phyloP scores from a whole-genome alignment of 2,888 invertebrate species.

The Protonemura montana region DNA sequence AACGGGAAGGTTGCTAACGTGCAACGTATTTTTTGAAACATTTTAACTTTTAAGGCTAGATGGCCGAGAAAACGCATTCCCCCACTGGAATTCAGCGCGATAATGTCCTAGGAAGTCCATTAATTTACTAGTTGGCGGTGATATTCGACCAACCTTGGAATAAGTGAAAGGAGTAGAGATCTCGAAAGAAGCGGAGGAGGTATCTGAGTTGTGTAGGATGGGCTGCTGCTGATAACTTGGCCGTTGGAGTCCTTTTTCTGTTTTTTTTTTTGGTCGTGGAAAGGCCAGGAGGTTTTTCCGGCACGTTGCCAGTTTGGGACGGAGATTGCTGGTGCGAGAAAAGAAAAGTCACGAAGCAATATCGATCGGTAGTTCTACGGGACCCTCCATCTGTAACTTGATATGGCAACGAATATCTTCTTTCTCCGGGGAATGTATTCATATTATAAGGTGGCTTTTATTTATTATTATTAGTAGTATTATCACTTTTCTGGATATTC shows the following conservation, averaged over 20 bases:
- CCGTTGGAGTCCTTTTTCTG: neutral
- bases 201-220: neutral
- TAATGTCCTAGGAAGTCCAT: neutral
- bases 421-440: too few relatives aligned
- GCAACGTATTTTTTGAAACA: too few relatives aligned
- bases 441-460: too few relatives aligned
- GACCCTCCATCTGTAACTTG: too few relatives aligned
- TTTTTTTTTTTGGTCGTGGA: neutral
- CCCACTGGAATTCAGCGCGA: neutral
- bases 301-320: neutral
- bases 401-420: too few relatives aligned
- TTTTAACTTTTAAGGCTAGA: too few relatives aligned
- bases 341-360: too few relatives aligned
- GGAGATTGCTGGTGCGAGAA: too few relatives aligned
- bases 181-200: neutral
- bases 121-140: neutral
- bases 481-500: too few relatives aligned
- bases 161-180: neutral
- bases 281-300: constrained; percentile 8
- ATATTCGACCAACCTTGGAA: neutral
- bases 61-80: neutral
- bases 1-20: too few relatives aligned
- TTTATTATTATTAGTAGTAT: too few relatives aligned
- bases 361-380: too few relatives aligned
- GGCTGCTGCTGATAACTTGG: neutral